phyloP scores from a whole-genome alignment of 2,888 invertebrate genomes.

The Buathra laborator region DNA sequence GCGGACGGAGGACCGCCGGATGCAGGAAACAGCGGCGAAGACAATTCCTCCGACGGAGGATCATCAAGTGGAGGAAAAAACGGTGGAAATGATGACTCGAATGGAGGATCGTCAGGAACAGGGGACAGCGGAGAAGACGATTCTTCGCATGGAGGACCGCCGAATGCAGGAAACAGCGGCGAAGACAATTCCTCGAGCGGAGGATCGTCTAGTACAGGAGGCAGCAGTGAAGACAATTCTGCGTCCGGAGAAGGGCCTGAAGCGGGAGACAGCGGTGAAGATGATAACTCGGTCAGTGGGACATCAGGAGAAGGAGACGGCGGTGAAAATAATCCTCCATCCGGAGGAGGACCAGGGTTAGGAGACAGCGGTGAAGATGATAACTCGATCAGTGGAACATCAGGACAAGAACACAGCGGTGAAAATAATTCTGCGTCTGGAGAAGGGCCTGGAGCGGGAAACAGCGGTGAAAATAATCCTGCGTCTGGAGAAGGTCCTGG shows the following conservation, averaged over 20 bases:
- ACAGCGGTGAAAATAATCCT: neutral
- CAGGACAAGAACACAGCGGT: neutral
- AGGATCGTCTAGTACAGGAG: too few species aligned
- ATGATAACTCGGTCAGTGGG: too few species aligned
- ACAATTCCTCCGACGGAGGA: constrained; percentile 1
- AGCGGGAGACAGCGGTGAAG: neutral
- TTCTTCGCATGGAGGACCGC: too few species aligned
- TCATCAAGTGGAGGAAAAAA: constrained; percentile 1
- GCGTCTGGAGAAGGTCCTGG: neutral
- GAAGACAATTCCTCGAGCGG: neutral
- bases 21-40: neutral
- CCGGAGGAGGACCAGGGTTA: too few species aligned
- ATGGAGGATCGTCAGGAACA: neutral
- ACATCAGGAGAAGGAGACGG: neutral
- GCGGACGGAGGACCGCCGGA: neutral
- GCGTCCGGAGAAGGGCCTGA: neutral
- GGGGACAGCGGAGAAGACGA: neutral
- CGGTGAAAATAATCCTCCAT: too few species aligned
- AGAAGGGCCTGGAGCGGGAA: neutral
- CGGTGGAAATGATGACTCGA: neutral
- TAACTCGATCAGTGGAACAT: neutral
- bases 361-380: too few species aligned
- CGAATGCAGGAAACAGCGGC: neutral
- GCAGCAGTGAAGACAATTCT: neutral
- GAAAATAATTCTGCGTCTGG: too few species aligned